These are phyloP conservation scores for Tigriopus japonicus DNA, from an alignment of 1,140 invertebrate genomes.

Conservation along the genomic window DNA sequence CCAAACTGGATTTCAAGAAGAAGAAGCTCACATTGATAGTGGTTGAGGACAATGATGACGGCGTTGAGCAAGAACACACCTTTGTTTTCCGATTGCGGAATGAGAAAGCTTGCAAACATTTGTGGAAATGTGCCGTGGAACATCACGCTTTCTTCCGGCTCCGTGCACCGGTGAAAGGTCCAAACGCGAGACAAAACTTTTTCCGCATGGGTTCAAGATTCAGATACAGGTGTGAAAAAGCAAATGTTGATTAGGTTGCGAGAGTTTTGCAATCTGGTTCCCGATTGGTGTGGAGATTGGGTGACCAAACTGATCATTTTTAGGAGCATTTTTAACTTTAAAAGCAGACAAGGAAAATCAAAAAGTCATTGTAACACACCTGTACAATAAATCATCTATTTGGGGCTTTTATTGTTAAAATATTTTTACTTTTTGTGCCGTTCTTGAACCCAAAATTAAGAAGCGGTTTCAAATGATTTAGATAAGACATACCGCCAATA, in stretches of 20 bases:
- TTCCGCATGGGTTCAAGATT: conserved; percentile 92
- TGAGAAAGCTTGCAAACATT: conserved; percentile 94
- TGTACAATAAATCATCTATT: no score
- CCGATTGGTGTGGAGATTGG: not conserved
- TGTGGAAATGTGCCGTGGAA: conserved; percentile 99
- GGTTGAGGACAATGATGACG: conserved; percentile 88
- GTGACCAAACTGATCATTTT: conserved; percentile 12
- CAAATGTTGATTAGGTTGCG: not conserved
- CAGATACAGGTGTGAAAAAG: conserved; percentile 49
- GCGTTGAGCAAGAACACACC: conserved; percentile 74
- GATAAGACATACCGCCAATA: no score
- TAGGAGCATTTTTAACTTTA: no score
- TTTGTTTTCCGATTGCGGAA: conserved; percentile 77
- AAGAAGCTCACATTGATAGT: conserved; percentile 87
- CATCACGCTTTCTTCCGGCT: conserved; percentile 96
- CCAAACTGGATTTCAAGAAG: conserved; percentile 81
- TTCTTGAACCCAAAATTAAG: no score
- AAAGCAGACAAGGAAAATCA: no score
- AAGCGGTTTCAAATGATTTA: no score
- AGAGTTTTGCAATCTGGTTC: conserved; percentile 7
- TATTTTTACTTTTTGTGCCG: no score
- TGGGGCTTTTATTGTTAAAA: no score
- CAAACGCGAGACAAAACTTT: conserved; percentile 76
- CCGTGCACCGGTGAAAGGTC: conserved; percentile 68
- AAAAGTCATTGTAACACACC: no score